Conservation (phyloP, 2,113 vertebrate species). For the Microcebus murinus region DNA sequence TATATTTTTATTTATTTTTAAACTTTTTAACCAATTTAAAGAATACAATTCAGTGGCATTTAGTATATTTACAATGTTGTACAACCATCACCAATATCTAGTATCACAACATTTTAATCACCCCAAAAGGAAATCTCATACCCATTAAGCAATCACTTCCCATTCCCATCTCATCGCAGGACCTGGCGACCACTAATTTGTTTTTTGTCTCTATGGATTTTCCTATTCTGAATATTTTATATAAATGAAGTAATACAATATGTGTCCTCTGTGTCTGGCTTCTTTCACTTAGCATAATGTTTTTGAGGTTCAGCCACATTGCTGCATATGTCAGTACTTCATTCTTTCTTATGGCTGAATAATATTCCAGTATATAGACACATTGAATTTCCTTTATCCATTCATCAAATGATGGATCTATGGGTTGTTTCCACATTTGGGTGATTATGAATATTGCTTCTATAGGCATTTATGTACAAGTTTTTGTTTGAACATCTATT, state of each 20-base stretch:
- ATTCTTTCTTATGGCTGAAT: neutral
- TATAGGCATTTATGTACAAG: neutral
- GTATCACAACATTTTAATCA: neutral
- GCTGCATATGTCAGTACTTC: neutral
- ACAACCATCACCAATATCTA: neutral
- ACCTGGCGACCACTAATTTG: neutral
- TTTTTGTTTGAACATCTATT: conserved; percentile 8
- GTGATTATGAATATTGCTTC: neutral
- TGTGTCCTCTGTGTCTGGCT: neutral
- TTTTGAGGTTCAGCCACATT: neutral
- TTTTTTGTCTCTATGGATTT: neutral
- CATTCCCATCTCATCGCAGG: neutral
- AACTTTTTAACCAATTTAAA: neutral
- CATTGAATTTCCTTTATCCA: neutral
- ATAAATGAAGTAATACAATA: neutral
- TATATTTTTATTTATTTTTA: neutral
- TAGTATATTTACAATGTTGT: neutral
- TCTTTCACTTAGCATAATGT: neutral
- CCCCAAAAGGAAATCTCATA: neutral
- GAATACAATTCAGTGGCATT: neutral
- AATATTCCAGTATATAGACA: neutral
- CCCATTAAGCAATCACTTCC: neutral
- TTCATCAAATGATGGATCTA: neutral
- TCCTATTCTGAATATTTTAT: neutral
- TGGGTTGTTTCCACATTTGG: neutral